Evolutionary conservation across 2,888 invertebrate genomes (phyloP), one percentile per base, ranked within the genome.

Genomic region (Allacma fusca): DNA sequence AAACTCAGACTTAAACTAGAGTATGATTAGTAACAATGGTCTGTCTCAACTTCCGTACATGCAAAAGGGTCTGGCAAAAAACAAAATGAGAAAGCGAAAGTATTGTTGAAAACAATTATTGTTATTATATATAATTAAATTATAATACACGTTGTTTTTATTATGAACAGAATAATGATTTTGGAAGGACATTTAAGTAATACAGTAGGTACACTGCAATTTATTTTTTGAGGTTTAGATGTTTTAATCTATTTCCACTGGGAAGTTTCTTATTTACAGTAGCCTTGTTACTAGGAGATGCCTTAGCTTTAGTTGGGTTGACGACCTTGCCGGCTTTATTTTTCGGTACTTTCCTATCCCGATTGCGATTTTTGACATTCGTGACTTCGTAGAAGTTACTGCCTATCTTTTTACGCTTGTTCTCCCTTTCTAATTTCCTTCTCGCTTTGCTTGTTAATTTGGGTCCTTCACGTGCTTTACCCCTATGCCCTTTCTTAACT

Each of bases 331-430:
- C n/a, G 1, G 9, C 50, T 50, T n/a, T n/a, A 13, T 28, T 40
- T 78, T 76, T 79, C 2, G 82, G 82, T 19, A 64, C 78, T 75
- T 81, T 93, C 86, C 91, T 92, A 86, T 91, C 90, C 81, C 93
- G 91, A 87, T 94, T 94, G 83, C 92, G 91, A 87, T 95, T 95
- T 86, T 95, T 95, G 74, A 95, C 95, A 89, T 96, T 95, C 13
- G 93, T 89, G 40, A 92, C 91, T 89, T 94, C 94, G 87, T 95
- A 95, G 86, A 95, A 95, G 87, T 95, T 93, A 86, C 93, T 94
- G 83, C 95, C 95, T 79, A 93, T 91, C 86, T 94, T 95, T 86
- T 92, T 93, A 16, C 93, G 89, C 83, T 92, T 93, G 81, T 90
- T 90, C 16, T 91, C 90, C 83, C 95, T 89, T 80, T 94, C 94